Percentiles rank a stretch among this genome's conserved stretches.
phyloP scores from a whole-genome alignment of 2,888 invertebrate genomes.

The Leptinotarsa tumamoca region DNA sequence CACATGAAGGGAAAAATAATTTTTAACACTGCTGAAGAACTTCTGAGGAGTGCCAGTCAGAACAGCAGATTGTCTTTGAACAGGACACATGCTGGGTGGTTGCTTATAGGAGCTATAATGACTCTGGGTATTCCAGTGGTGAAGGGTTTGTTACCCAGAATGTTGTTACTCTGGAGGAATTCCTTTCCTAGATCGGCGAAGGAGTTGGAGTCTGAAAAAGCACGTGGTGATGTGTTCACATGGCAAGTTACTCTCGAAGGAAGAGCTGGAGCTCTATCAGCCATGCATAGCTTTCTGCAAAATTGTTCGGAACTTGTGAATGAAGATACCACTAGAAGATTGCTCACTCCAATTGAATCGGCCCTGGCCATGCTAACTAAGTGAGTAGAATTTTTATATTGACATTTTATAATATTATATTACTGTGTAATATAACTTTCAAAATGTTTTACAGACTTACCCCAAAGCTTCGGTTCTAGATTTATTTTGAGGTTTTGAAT shows the following conservation, averaged over 20 bases:
- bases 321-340: constrained; percentile 90
- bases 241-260: constrained; percentile 99
- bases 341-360: constrained; percentile 93
- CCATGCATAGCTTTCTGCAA: constrained; percentile 92
- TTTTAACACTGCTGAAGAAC: constrained; percentile 96
- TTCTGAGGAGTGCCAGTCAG: constrained; percentile 95
- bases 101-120: constrained; percentile 96
- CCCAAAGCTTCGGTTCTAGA: too few relatives aligned
- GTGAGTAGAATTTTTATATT: constrained; percentile 70
- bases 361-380: constrained; percentile 95
- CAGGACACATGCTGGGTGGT: constrained; percentile 97
- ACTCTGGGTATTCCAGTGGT: constrained; percentile 94
- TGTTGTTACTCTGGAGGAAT: constrained; percentile 96
- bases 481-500: too few relatives aligned
- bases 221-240: constrained; percentile 97
- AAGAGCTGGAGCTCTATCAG: constrained; percentile 94
- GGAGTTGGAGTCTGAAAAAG: constrained; percentile 96
- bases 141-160: constrained; percentile 89
- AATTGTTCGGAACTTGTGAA: constrained; percentile 92
- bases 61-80: constrained; percentile 95
- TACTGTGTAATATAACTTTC: constrained; percentile 4
- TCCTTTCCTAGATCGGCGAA: constrained; percentile 97
- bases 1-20: constrained; percentile 97
- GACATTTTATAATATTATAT: neutral
- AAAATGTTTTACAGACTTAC: too few relatives aligned